These are phyloP conservation scores for Rattus rattus DNA, from an alignment of 2,113 vertebrate genomes.

Conservation along the genomic window DNA sequence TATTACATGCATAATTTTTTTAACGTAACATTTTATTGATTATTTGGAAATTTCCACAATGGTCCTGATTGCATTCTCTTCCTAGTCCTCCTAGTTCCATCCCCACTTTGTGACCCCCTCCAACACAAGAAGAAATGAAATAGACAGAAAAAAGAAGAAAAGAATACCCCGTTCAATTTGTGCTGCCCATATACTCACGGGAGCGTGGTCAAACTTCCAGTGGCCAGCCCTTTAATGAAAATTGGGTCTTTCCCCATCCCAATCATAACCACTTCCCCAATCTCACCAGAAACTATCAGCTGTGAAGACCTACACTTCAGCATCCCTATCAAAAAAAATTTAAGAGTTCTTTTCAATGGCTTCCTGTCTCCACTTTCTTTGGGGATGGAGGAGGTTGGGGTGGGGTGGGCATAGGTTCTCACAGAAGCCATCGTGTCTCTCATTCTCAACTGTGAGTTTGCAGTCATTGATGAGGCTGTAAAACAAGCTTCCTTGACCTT, in stretches of 20 bases:
- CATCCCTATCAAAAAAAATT: background rate
- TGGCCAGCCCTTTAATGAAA: background rate
- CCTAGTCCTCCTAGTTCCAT: background rate
- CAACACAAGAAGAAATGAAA: background rate
- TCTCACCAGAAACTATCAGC: background rate
- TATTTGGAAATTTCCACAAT: background rate
- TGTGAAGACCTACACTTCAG: background rate
- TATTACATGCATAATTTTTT: conserved; percentile 18
- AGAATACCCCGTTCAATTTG: background rate
- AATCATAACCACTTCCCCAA: background rate
- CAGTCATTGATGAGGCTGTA: background rate
- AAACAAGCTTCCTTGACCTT: background rate
- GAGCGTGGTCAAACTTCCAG: background rate
- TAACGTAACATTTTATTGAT: background rate
- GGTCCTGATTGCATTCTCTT: background rate
- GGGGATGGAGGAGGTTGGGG: background rate
- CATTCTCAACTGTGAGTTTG: background rate
- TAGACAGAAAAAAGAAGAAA: background rate
- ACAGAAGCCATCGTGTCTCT: background rate
- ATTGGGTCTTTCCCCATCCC: background rate
- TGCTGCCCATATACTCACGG: background rate
- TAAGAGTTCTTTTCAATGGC: background rate
- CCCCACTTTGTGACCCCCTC: too few relatives aligned
- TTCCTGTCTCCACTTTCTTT: background rate
- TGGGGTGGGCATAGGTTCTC: background rate